Percentiles rank a stretch among this genome's conserved stretches.
These are phyloP conservation scores for Gasterosteus nipponicus DNA, from an alignment of 2,113 vertebrate species.

Conservation along the genomic window DNA sequence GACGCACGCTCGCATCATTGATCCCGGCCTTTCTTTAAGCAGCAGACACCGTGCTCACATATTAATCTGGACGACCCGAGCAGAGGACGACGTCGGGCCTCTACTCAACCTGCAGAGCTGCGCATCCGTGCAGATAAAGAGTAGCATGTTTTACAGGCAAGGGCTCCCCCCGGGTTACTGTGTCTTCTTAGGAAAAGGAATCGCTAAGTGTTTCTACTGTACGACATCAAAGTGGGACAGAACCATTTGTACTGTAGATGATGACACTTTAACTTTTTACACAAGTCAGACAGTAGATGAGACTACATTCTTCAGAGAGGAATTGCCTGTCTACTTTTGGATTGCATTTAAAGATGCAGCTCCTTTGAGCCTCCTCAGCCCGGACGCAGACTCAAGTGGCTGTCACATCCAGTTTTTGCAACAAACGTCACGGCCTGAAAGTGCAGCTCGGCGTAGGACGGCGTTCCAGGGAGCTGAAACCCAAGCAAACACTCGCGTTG, in stretches of 20 bases:
- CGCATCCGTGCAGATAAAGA: neutral
- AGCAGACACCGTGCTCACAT: conserved; percentile 15
- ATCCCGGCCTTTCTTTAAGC: conserved; percentile 24
- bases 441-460: conserved; percentile 13
- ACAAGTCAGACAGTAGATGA: no score
- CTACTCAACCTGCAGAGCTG: neutral
- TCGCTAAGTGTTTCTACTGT: neutral
- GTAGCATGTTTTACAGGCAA: neutral
- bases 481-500: neutral
- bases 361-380: neutral
- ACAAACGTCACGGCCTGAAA: conserved; percentile 46
- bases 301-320: neutral
- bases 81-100: neutral
- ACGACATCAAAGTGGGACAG: neutral
- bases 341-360: neutral
- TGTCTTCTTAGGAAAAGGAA: neutral
- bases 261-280: neutral
- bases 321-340: neutral
- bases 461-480: neutral
- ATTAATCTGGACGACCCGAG: conserved; percentile 28
- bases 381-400: conserved; percentile 17
- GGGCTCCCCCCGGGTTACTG: neutral
- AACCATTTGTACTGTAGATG: neutral
- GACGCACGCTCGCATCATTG: conserved; percentile 41
- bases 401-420: conserved; percentile 33